Base-by-base conservation (phyloP, 92 coral and sea anemone genomes). In the Plumapathes pennacea region DNA sequence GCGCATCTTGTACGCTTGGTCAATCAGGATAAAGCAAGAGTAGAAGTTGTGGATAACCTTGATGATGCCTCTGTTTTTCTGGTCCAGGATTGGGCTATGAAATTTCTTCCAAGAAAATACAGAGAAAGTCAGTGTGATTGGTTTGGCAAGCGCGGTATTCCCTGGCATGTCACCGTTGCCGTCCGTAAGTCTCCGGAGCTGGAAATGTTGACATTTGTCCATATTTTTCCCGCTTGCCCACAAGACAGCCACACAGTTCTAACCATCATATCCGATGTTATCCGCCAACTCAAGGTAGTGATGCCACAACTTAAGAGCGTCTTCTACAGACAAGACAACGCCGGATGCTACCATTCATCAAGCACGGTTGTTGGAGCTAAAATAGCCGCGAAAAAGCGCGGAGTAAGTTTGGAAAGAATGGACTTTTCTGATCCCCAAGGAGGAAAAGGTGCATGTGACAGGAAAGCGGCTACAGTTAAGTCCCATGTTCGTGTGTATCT, bases 391-490 rank as follows among this genome's bases (percentile, higher is more conserved):
- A 49, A 22, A 41, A 43, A 38, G 54, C 14, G 60, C 36, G 43
- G 32, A 28, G 4, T 71, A 1, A n/a, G 50, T 25, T 37, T 59
- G 11, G 6, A 36, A 3, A 19, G 62, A 9, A n/a, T 51, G 46
- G 77, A 77, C 60, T 77, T 67, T 21, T 77, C 76, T 25, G 84
- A 67, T 32, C 84, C 84, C 4, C 77, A 77, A 48, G 84, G 62
- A 17, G 71, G 84, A 13, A 77, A 77, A 59, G 77, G 77, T 10
- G 46, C 77, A 22, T 77, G 84, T 50, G 84, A 77, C 42, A 57
- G 84, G 11, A 77, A 77, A 36, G 84, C 77, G 17, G 53, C 46
- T 26, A 57, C 56, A 13, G 64, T 54, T 48, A 64, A 74, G 38
- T 54, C 50, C 51, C 72, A 74, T 50, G 64, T 61, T 25, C 12